Evolutionary conservation across 2,797 vertebrate genomes (phyloP).

Genomic region (Threskiornis aethiopicus): DNA sequence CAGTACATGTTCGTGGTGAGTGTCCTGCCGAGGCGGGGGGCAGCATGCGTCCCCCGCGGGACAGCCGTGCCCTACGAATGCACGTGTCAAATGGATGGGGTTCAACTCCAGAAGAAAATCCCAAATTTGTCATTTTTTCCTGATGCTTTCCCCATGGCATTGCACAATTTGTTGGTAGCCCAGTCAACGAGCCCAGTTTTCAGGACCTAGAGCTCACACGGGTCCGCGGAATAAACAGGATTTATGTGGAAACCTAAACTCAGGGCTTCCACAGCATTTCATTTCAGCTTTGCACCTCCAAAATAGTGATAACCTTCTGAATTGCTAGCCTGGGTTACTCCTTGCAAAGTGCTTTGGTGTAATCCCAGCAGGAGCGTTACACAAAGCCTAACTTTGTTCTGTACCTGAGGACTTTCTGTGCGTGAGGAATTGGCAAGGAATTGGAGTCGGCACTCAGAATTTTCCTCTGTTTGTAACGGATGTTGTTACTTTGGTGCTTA

Average conservation of each 20-base stretch:
- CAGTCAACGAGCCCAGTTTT: rapidly evolving
- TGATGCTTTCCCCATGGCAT: rapidly evolving
- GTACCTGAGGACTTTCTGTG: neutral
- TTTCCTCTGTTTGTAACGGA: neutral
- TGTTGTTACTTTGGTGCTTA: neutral
- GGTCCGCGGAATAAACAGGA: neutral
- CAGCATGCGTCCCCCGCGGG: rapidly evolving
- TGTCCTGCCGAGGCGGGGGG: neutral
- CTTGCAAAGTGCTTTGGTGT: neutral
- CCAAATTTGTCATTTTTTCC: rapidly evolving
- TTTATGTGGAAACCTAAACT: neutral
- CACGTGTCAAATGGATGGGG: rapidly evolving
- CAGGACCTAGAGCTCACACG: rapidly evolving
- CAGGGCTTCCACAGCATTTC: rapidly evolving
- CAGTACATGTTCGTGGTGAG: conserved; percentile 94
- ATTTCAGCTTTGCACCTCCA: neutral
- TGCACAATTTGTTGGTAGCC: rapidly evolving
- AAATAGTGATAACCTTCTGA: neutral
- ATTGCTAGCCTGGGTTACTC: neutral
- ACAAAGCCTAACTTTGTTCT: neutral
- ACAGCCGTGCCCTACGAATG: rapidly evolving
- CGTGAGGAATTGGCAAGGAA: neutral
- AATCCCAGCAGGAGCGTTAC: neutral
- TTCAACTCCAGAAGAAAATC: rapidly evolving
- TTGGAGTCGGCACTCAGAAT: neutral